Conservation (phyloP, 2,888 invertebrate genomes). For the Aphrophora alni region DNA sequence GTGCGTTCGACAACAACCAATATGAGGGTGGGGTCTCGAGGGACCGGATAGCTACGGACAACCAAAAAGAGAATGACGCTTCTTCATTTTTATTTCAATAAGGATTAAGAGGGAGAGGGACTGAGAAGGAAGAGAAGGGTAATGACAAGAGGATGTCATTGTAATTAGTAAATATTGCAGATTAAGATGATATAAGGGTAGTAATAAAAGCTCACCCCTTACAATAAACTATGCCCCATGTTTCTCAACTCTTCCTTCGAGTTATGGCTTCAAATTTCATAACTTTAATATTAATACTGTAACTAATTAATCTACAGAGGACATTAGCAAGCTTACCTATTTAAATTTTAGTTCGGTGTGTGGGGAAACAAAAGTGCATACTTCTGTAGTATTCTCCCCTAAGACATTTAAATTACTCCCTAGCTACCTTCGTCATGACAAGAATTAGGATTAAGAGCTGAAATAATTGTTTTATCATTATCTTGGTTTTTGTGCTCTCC, state of each 20-base stretch:
- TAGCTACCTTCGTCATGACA: background rate
- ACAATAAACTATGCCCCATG: slow-evolving; percentile 37
- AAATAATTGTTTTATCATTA: background rate
- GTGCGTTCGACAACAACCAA: too few relatives aligned
- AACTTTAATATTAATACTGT: background rate
- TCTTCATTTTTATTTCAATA: slow-evolving; percentile 9
- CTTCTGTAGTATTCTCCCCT: slow-evolving; percentile 2
- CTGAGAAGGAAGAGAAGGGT: slow-evolving; percentile 1
- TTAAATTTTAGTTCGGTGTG: background rate
- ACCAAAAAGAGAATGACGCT: background rate
- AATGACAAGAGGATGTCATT: slow-evolving; percentile 41
- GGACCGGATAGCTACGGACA: background rate
- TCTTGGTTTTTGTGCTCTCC: background rate
- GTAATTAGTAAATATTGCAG: slow-evolving; percentile 44
- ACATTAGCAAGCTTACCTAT: background rate
- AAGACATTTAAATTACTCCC: background rate
- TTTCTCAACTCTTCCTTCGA: slow-evolving; percentile 33
- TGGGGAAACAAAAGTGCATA: slow-evolving; percentile 9
- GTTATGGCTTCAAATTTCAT: slow-evolving; percentile 15
- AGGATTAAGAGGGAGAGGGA: background rate
- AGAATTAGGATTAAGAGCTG: background rate
- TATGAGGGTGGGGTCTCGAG: background rate
- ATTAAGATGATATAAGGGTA: slow-evolving; percentile 43
- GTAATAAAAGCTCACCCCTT: slow-evolving; percentile 36
- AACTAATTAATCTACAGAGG: slow-evolving; percentile 6